phyloP scores from a whole-genome alignment of 2,113 vertebrate species.

The Oncorhynchus clarkii region DNA sequence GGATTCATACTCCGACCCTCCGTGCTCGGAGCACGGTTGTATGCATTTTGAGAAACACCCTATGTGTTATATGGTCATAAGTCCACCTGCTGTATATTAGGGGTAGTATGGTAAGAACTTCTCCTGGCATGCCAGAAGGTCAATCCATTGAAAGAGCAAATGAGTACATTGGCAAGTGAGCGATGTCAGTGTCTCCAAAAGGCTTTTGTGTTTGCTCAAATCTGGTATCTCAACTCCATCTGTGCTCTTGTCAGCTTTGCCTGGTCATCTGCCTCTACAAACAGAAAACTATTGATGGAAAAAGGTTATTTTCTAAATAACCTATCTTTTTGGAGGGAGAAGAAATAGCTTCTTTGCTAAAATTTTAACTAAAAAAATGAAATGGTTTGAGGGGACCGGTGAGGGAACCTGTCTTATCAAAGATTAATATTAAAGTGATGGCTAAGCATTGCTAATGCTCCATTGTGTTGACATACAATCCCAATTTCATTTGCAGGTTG shows the following conservation, averaged over 20 bases:
- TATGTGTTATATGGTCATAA: too few relatives aligned
- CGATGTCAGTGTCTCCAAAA: too few relatives aligned
- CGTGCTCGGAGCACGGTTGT: too few relatives aligned
- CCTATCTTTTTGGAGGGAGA: too few relatives aligned
- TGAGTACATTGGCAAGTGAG: neutral
- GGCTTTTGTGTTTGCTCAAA: neutral
- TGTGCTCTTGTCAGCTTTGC: neutral
- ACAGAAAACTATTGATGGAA: too few relatives aligned
- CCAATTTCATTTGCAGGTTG: conserved; percentile 42
- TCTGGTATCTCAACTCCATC: neutral
- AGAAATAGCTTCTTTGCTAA: too few relatives aligned
- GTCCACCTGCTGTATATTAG: too few relatives aligned
- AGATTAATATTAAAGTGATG: conserved; percentile 1
- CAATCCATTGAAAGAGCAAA: conserved; percentile 3
- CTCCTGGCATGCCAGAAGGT: too few relatives aligned
- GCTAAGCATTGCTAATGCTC: conserved; percentile 19
- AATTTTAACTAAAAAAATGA: neutral
- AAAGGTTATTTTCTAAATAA: too few relatives aligned
- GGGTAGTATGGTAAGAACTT: too few relatives aligned
- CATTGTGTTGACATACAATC: conserved; percentile 45
- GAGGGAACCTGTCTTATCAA: neutral
- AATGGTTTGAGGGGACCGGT: neutral
- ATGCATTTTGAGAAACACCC: too few relatives aligned
- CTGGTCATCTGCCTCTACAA: neutral
- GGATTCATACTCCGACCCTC: too few relatives aligned